These are phyloP conservation scores for Dolichopus griseipennis DNA, from an alignment of 2,888 invertebrate genomes.

Conservation along the genomic window DNA sequence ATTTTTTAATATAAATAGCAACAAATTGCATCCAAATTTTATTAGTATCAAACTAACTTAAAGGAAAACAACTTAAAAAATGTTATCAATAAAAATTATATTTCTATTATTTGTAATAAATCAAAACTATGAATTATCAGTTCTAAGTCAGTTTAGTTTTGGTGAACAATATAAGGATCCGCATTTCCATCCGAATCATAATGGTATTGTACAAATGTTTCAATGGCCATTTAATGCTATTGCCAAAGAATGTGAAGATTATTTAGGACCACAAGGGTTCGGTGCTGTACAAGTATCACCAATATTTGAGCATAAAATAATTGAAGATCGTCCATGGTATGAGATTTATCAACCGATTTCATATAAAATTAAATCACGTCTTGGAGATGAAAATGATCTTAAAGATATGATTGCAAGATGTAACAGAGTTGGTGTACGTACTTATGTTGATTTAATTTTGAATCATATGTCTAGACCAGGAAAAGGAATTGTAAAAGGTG, in stretches of 20 bases:
- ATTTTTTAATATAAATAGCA: too few species aligned
- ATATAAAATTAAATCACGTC: constrained; percentile 11
- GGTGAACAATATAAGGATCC: constrained; percentile 39
- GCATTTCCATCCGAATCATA: constrained; percentile 47
- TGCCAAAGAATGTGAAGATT: constrained; percentile 58
- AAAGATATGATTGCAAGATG: constrained; percentile 14
- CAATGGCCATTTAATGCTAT: constrained; percentile 71
- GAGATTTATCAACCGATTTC: constrained; percentile 31
- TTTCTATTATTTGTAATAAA: neutral
- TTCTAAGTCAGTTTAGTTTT: too few species aligned
- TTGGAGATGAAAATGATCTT: constrained; percentile 12
- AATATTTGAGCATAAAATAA: constrained; percentile 55
- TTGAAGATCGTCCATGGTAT: constrained; percentile 63
- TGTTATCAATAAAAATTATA: neutral
- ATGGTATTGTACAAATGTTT: constrained; percentile 59
- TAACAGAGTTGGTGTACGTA: constrained; percentile 12
- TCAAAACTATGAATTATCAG: neutral
- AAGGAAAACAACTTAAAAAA: too few species aligned
- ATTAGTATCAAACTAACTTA: too few species aligned
- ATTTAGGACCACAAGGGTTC: constrained; percentile 54
- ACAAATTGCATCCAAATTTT: too few species aligned
- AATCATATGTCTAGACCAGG: constrained; percentile 14
- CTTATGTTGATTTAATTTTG: constrained; percentile 12
- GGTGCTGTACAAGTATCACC: constrained; percentile 58
- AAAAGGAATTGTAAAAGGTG: constrained; percentile 1